Evolutionary conservation across 2,888 invertebrate species (phyloP).

Genomic region (Drosophila limbata): DNA sequence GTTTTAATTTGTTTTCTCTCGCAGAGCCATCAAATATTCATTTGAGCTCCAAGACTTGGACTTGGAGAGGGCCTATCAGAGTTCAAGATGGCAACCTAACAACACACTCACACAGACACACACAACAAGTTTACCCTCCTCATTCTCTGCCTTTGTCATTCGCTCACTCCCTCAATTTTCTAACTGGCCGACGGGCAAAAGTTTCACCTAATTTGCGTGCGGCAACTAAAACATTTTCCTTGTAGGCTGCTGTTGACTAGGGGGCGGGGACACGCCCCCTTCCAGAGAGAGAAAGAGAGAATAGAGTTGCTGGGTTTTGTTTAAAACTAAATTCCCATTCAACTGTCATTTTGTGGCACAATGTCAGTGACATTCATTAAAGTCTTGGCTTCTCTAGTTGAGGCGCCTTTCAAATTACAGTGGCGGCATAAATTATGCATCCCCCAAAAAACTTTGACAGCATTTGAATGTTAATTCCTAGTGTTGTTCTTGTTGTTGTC

Average conservation of each 20-base stretch:
- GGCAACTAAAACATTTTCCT: constrained; percentile 68
- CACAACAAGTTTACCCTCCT: neutral
- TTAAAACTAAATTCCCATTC: constrained; percentile 72
- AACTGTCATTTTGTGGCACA: constrained; percentile 74
- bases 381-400: neutral
- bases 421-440: constrained; percentile 59
- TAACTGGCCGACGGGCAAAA: constrained; percentile 50
- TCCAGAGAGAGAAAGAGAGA: neutral
- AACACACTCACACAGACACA: neutral
- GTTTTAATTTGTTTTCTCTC: constrained; percentile 73
- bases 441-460: constrained; percentile 20
- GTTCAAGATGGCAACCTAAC: constrained; percentile 54
- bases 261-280: neutral
- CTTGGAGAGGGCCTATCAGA: constrained; percentile 46
- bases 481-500: constrained; percentile 24
- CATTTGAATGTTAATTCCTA: constrained; percentile 60
- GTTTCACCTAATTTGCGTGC: constrained; percentile 74
- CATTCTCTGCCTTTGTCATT: neutral
- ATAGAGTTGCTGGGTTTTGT: constrained; percentile 46
- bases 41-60: constrained; percentile 55
- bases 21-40: constrained; percentile 71
- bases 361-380: constrained; percentile 55
- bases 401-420: constrained; percentile 49
- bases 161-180: neutral
- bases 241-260: constrained; percentile 39